Percentiles rank a stretch among this genome's conserved stretches.
Evolutionary conservation across 2,888 invertebrate genomes (phyloP).

Genomic region (Aethes cnicana): DNA sequence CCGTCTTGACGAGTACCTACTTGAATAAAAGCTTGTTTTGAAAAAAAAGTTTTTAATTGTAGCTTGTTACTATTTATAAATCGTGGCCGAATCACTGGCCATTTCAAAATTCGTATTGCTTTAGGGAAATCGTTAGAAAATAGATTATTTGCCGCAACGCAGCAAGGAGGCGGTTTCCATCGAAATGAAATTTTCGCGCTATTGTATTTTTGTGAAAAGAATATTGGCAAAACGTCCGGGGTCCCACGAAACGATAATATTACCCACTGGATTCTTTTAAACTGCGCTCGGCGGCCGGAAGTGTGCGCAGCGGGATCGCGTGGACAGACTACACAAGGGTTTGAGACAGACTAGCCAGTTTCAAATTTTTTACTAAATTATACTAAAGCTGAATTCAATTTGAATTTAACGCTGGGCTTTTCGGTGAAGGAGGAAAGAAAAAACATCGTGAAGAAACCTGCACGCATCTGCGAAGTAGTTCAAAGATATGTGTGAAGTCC

Average conservation of each 20-base stretch:
- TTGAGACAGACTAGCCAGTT: neutral
- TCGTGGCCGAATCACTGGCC: too few relatives aligned
- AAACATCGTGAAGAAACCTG: too few relatives aligned
- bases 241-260: constrained; percentile 16
- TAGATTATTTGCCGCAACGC: constrained; percentile 24
- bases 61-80: too few relatives aligned
- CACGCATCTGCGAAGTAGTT: too few relatives aligned
- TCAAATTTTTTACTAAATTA: too few relatives aligned
- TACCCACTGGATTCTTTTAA: constrained; percentile 19
- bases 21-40: too few relatives aligned
- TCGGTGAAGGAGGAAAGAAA: too few relatives aligned
- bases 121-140: constrained; percentile 1
- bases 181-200: constrained; percentile 27
- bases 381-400: too few relatives aligned
- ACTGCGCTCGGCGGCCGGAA: constrained; percentile 16
- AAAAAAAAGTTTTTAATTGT: too few relatives aligned
- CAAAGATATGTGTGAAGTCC: too few relatives aligned
- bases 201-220: constrained; percentile 26
- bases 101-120: neutral
- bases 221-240: constrained; percentile 28
- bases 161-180: constrained; percentile 17
- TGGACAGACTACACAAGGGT: neutral
- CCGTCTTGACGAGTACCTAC: too few relatives aligned
- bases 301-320: neutral
- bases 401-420: too few relatives aligned